Evolutionary conservation across 1,140 invertebrate species (phyloP).

Genomic region (Drosophila leontia): DNA sequence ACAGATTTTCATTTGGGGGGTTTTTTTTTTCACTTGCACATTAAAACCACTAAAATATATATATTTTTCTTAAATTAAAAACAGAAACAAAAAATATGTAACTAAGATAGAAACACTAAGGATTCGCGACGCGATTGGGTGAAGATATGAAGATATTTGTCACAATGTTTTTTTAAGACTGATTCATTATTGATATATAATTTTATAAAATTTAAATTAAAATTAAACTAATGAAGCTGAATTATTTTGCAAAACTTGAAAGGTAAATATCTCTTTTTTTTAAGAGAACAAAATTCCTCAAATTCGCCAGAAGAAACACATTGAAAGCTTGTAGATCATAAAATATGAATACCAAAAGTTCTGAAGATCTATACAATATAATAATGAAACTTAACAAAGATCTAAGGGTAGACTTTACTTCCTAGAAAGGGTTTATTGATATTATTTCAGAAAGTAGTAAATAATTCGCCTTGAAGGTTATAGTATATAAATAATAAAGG

Average conservation of each 20-base stretch:
- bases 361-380: too few relatives aligned
- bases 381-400: neutral
- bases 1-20: conserved; percentile 39
- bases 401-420: too few relatives aligned
- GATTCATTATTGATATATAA: conserved; percentile 9
- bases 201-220: too few relatives aligned
- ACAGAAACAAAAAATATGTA: conserved; percentile 41
- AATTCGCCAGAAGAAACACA: too few relatives aligned
- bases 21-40: conserved; percentile 16
- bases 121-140: conserved; percentile 11
- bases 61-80: conserved; percentile 14
- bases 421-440: neutral
- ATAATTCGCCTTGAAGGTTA: neutral
- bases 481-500: neutral
- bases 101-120: conserved; percentile 21
- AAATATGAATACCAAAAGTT: too few relatives aligned
- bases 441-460: too few relatives aligned
- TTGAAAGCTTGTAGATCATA: too few relatives aligned
- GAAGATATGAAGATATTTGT: neutral
- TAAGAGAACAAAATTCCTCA: too few relatives aligned
- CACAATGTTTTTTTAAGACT: neutral
- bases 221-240: too few relatives aligned
- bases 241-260: neutral
- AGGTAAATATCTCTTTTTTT: neutral
- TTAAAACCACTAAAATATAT: conserved; percentile 18